phyloP scores from a whole-genome alignment of 2,797 vertebrate species.

The Kryptolebias ocellatus region DNA sequence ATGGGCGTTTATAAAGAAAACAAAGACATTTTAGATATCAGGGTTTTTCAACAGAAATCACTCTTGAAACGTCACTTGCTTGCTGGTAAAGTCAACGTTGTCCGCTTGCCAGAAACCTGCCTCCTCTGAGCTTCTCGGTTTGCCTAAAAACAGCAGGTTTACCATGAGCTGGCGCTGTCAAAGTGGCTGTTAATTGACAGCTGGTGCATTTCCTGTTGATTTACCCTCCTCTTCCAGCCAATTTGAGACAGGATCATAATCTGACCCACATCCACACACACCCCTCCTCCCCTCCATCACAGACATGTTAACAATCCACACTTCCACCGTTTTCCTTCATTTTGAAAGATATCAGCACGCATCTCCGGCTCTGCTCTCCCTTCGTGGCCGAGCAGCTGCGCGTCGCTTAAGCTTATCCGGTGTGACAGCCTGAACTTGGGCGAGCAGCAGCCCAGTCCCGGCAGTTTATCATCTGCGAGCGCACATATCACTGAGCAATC shows the following conservation, averaged over 20 bases:
- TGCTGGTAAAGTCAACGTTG: neutral
- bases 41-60: neutral
- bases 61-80: neutral
- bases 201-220: slow-evolving; percentile 83
- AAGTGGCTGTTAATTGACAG: slow-evolving; percentile 49
- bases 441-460: slow-evolving; percentile 64
- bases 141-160: slow-evolving; percentile 33
- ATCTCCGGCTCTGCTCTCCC: slow-evolving; percentile 62
- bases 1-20: too few relatives aligned
- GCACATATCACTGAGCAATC: slow-evolving; percentile 69
- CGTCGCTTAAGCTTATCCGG: slow-evolving; percentile 74
- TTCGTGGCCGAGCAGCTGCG: slow-evolving; percentile 78
- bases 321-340: slow-evolving; percentile 75
- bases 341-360: slow-evolving; percentile 74
- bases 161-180: slow-evolving; percentile 11
- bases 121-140: neutral
- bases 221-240: slow-evolving; percentile 79
- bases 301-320: slow-evolving; percentile 75
- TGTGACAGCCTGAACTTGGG: slow-evolving; percentile 67
- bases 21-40: too few relatives aligned
- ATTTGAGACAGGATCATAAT: slow-evolving; percentile 80
- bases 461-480: slow-evolving; percentile 62
- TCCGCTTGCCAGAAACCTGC: neutral
- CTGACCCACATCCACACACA: slow-evolving; percentile 77
- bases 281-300: slow-evolving; percentile 64